phyloP scores from a whole-genome alignment of 2,888 invertebrate species.

The Agapetus fuscipes region DNA sequence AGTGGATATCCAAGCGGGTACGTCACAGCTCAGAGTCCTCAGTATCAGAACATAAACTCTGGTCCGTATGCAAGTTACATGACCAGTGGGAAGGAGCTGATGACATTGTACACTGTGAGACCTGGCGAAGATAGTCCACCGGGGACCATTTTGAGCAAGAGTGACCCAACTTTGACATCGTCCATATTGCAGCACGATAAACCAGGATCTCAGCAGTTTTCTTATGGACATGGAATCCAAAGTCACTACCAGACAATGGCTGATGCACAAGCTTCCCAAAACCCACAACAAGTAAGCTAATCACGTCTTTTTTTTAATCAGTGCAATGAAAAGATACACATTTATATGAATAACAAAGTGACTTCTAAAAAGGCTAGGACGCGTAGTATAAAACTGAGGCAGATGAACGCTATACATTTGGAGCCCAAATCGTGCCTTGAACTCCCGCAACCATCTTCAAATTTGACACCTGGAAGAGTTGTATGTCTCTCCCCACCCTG shows the following conservation, averaged over 20 bases:
- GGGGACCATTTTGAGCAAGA: constrained; percentile 49
- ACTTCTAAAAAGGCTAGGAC: no score
- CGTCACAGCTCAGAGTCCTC: constrained; percentile 29
- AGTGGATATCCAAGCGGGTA: constrained; percentile 17
- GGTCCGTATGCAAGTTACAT: constrained; percentile 28
- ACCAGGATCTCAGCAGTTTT: constrained; percentile 40
- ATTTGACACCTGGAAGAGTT: no score
- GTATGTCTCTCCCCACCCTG: no score
- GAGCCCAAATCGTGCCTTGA: no score
- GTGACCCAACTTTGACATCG: constrained; percentile 58
- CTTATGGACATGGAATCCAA: constrained; percentile 36
- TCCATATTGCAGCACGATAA: constrained; percentile 42
- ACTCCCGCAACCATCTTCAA: no score
- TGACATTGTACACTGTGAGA: constrained; percentile 32
- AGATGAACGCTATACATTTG: no score
- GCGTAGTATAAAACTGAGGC: no score
- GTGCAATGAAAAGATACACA: no score
- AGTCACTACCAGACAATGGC: constrained; percentile 38
- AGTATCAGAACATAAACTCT: constrained; percentile 20
- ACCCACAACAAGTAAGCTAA: constrained; percentile 42
- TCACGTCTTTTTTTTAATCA: no score
- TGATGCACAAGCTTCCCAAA: constrained; percentile 46
- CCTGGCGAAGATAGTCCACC: constrained; percentile 44
- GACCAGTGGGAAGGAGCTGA: constrained; percentile 27
- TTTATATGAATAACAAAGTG: no score